Evolutionary conservation across 2,888 invertebrate genomes (phyloP), one percentile per base, ranked within the genome.

Genomic region (Cataglyphis rosenhaueri): DNA sequence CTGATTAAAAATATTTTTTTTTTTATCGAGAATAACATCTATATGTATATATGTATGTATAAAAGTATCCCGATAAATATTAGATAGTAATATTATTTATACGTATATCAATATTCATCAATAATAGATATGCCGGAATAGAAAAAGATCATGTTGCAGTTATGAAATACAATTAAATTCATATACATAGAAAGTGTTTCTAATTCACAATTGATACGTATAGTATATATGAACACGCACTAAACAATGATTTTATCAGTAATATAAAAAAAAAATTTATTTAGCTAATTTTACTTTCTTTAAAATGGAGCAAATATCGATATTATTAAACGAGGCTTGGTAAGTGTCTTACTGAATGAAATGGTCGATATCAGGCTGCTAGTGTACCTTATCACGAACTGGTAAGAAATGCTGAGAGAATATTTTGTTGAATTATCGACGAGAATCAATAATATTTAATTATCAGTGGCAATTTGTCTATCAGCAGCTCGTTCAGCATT

Each of bases 361-460:
- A 52, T n/a, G n/a, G 44, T n/a, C 52, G 52, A 52, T 48, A 48
- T 48, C 52, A 52, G 52, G 8, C 18, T 44, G 48, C 48, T 18
- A 48, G 18, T 52, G n/a, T 52, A 52, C n/a, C 3, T 52, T 52
- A 52, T 65, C 15, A n/a, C 15, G 0, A 55, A 41, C 6, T 41
- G 3, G 12, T 41, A 44, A 52, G 35, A 48, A 12, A n/a, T 12
- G 18, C 18, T 29, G 25, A 66, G 4, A 48, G 29, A 48, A 29
- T 25, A n/a, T 25, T 4, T 44, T 6, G n/a, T 38, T 74, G 32
- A 44, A 64, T 74, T 57, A 57, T 21, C 68, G 10, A 21, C 66
- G 5, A 57, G 29, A 5, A 52, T 12, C 38, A 8, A 8, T 29
- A 12, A 25, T 21, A 10, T 55, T 25, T 18, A 35, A 12, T 65